Percentiles rank a stretch among this genome's conserved stretches.
Evolutionary conservation across 2,113 vertebrate species (phyloP).

Genomic region (Phalacrocorax aristotelis): DNA sequence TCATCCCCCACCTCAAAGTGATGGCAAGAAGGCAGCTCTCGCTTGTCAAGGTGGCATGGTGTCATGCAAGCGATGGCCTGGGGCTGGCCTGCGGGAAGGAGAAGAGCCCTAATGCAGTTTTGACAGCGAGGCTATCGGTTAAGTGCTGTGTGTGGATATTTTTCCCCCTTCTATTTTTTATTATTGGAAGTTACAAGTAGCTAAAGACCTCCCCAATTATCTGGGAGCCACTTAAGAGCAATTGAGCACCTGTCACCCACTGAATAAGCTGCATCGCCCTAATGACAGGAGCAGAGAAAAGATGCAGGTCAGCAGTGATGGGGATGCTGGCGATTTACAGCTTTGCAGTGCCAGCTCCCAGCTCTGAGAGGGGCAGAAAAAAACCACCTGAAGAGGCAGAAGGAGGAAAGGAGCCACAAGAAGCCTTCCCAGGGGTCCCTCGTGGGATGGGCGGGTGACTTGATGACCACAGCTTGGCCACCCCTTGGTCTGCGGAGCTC

Average conservation of each 20-base stretch:
- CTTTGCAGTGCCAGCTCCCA: not conserved
- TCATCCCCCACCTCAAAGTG: not conserved
- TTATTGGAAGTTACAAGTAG: slow-evolving; percentile 71
- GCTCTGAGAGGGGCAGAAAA: not conserved
- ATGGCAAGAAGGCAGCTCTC: not conserved
- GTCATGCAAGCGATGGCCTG: not conserved
- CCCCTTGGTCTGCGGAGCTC: accelerated
- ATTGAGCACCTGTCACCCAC: slow-evolving; percentile 69
- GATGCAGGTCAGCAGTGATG: slow-evolving; percentile 14
- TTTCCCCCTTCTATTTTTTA: slow-evolving; percentile 30
- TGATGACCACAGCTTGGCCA: not conserved
- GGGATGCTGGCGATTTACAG: slow-evolving; percentile 29
- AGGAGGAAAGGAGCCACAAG: not conserved
- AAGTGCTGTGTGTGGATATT: not conserved
- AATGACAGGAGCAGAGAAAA: slow-evolving; percentile 58
- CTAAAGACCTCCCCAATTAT: slow-evolving; percentile 73
- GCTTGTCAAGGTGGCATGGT: not conserved
- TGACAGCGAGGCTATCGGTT: not conserved
- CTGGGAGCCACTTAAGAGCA: slow-evolving; percentile 66
- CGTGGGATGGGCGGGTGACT: not conserved
- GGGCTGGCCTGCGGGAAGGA: not conserved
- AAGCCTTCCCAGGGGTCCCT: not conserved
- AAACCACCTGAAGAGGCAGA: not conserved
- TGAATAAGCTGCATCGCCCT: slow-evolving; percentile 55
- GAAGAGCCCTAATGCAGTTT: slow-evolving; percentile 4